These are phyloP conservation scores for Drosophila phalerata DNA, from an alignment of 2,888 invertebrate species.

Conservation along the genomic window DNA sequence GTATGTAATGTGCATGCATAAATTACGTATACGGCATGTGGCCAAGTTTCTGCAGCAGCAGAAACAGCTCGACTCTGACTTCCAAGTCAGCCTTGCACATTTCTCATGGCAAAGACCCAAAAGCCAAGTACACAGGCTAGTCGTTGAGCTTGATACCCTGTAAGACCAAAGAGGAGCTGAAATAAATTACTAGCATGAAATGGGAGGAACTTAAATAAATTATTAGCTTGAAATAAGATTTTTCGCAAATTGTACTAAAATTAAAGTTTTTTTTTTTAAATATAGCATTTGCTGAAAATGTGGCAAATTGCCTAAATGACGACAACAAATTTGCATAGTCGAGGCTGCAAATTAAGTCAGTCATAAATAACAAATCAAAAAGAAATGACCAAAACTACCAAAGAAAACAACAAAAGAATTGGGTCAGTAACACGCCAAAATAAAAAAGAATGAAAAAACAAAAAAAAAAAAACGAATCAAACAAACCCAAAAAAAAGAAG, in stretches of 20 bases:
- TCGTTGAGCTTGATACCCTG: conserved; percentile 15
- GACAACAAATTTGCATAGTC: conserved; percentile 68
- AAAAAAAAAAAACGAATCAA: conserved; percentile 28
- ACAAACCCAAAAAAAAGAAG: conserved; percentile 32
- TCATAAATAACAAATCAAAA: conserved; percentile 79
- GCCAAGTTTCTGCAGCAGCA: conserved; percentile 46
- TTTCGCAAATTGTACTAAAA: no score
- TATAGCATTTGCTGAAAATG: no score
- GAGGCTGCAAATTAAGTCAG: conserved; percentile 71
- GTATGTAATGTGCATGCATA: conserved; percentile 72
- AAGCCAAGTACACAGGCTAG: neutral
- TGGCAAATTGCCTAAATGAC: conserved; percentile 24
- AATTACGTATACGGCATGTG: conserved; percentile 76
- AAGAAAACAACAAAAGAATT: conserved; percentile 70
- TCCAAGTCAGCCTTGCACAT: conserved; percentile 60
- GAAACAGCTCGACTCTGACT: conserved; percentile 18
- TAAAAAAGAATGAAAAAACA: conserved; percentile 50
- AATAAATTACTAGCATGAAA: neutral
- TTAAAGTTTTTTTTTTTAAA: no score
- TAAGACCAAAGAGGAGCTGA: neutral
- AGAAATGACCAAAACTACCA: conserved; percentile 72
- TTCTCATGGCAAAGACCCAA: conserved; percentile 29
- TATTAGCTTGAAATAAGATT: no score
- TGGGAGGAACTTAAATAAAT: no score
- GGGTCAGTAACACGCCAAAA: conserved; percentile 76